Evolutionary conservation across 2,888 invertebrate species (phyloP), one percentile per base, ranked within the genome.

Genomic region (Nebria brevicollis): DNA sequence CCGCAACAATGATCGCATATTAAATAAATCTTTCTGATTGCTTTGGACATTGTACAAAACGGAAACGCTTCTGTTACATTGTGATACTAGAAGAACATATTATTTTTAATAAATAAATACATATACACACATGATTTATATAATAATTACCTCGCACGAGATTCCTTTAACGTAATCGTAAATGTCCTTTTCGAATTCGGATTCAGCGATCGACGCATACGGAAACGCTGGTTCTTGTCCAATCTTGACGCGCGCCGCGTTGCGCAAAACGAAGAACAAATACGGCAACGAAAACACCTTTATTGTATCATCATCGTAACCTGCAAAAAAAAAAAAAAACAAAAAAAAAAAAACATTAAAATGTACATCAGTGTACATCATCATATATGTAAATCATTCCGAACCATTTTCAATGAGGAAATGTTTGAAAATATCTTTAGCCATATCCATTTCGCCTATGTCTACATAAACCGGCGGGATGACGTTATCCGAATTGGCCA

Each of bases 401-500:
- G 13, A 1, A 85, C 84, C 83, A 78, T 66, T 83, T 0, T 84
- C 72, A 66, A 85, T 82, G n/a, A 85, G 86, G 13, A 86, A 83
- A 5, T 86, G 84, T 2, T 79, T 26, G 8, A 90, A 83, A 34
- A 88, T 86, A 0, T 88, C 87, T 43, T 87, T 85, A 0, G 89
- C 87, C 75, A 88, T 84, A 2, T 85, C 83, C n/a, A 87, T 84
- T 41, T 86, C 78, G 0, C 87, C 87, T 0, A 85, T 83, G 0
- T 84, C 83, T 0, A 91, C 90, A 81, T 89, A 92, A 0, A 92
- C 65, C 0, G 90, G 89, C 0, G 91, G 89, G 13, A 85, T 77
- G 10, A n/a, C 26, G 4, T 73, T 15, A 26, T 73, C 73, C 13
- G 26, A 11, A 79, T 77, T 77, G 2, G 84, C 83, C 43, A 82